Evolutionary conservation across 2,797 vertebrate genomes (phyloP).

Genomic region (Lagorchestes hirsutus): DNA sequence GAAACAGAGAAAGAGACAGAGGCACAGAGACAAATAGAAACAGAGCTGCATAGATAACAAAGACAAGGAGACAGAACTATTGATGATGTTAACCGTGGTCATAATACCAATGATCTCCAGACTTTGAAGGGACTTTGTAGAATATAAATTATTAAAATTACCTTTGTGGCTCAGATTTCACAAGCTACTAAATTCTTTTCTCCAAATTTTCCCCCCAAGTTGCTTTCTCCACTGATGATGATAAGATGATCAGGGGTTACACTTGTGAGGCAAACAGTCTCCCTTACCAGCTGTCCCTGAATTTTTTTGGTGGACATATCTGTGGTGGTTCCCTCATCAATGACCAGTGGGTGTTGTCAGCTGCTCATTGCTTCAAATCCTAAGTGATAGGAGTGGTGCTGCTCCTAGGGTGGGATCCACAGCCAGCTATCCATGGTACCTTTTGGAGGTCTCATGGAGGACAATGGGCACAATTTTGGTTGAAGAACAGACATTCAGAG

Average conservation of each 20-base stretch:
- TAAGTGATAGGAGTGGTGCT: slow-evolving; percentile 72
- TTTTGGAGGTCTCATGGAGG: background rate
- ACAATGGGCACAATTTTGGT: background rate
- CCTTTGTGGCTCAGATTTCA: background rate
- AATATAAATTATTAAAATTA: background rate
- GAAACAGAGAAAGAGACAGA: too few species aligned
- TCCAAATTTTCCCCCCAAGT: slow-evolving; percentile 49
- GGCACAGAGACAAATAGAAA: background rate
- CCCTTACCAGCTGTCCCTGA: background rate
- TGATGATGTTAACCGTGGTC: background rate
- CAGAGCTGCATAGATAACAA: background rate
- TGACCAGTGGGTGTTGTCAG: slow-evolving; percentile 87
- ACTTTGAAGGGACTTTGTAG: background rate
- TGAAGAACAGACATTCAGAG: background rate
- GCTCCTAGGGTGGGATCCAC: too few species aligned
- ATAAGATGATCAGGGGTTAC: slow-evolving; percentile 87
- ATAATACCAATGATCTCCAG: background rate
- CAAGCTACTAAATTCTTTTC: background rate
- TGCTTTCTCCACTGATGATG: slow-evolving; percentile 75
- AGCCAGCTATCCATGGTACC: background rate
- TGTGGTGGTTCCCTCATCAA: slow-evolving; percentile 88
- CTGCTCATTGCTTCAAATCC: slow-evolving; percentile 87
- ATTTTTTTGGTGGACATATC: slow-evolving; percentile 85
- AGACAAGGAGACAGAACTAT: background rate
- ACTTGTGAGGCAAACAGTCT: slow-evolving; percentile 84